phyloP scores from a whole-genome alignment of 2,888 invertebrate species.

The Beris morrisii region DNA sequence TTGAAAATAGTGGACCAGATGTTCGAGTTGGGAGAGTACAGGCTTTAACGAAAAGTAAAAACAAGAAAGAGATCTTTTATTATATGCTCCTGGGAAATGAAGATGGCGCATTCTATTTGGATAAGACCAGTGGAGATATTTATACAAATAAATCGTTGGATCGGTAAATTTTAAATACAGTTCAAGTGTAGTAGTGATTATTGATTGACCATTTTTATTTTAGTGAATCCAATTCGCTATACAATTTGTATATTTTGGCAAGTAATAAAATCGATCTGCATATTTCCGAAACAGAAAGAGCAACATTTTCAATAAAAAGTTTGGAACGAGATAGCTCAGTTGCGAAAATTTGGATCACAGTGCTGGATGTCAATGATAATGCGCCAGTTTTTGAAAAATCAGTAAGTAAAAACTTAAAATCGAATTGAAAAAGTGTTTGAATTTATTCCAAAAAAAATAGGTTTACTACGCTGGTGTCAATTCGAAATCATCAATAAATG shows the following conservation, averaged over 20 bases:
- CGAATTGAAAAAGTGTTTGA: neutral
- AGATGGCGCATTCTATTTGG: slow-evolving; percentile 74
- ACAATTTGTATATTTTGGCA: slow-evolving; percentile 76
- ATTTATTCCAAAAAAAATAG: slow-evolving; percentile 36
- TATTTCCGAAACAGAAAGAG: slow-evolving; percentile 58
- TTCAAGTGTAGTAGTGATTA: neutral
- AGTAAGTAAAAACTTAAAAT: slow-evolving; percentile 35
- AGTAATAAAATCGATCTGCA: slow-evolving; percentile 81
- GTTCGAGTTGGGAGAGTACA: slow-evolving; percentile 63
- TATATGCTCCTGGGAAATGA: slow-evolving; percentile 79
- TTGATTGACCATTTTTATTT: slow-evolving; percentile 14
- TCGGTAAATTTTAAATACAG: slow-evolving; percentile 54
- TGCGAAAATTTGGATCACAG: slow-evolving; percentile 69
- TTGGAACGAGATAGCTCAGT: slow-evolving; percentile 67
- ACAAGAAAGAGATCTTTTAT: slow-evolving; percentile 81
- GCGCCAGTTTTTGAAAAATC: slow-evolving; percentile 70
- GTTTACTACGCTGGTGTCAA: slow-evolving; percentile 65
- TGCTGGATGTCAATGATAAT: slow-evolving; percentile 85
- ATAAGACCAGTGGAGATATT: slow-evolving; percentile 78
- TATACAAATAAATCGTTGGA: slow-evolving; percentile 80
- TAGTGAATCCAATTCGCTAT: slow-evolving; percentile 74
- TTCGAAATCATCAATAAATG: slow-evolving; percentile 75
- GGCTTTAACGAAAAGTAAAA: slow-evolving; percentile 67
- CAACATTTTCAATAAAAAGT: slow-evolving; percentile 56
- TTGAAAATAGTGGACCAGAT: slow-evolving; percentile 69